Conservation (phyloP, 1,140 invertebrate genomes). For the Drosophila arizonae region DNA sequence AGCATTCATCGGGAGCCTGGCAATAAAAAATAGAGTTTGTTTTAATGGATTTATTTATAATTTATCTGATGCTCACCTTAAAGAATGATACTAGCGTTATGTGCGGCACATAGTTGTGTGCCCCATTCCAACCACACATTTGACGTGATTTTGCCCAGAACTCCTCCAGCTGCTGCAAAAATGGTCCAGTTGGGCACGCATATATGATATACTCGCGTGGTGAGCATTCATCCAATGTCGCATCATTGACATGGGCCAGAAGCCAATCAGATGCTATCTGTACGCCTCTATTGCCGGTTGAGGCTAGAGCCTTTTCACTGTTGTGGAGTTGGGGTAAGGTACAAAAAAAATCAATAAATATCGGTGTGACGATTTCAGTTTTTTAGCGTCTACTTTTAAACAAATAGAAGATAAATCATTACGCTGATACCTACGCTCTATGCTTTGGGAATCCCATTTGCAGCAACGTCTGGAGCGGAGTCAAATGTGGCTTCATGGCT, state of each 20-base stretch:
- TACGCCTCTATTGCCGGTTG: conserved; percentile 93
- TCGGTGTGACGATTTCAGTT: not conserved
- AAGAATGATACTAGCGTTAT: conserved; percentile 95
- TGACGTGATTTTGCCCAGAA: conserved; percentile 92
- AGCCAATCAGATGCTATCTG: conserved; percentile 95
- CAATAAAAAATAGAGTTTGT: not conserved
- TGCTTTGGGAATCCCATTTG: conserved; percentile 94
- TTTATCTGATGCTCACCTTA: conserved; percentile 85
- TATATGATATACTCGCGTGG: conserved; percentile 94
- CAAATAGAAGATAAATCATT: not conserved
- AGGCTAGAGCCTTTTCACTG: conserved; percentile 94
- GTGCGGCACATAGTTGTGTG: conserved; percentile 94
- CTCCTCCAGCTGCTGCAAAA: conserved; percentile 87
- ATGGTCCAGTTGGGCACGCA: conserved; percentile 90
- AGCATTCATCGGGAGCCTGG: conserved; percentile 89
- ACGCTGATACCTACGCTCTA: conserved; percentile 89
- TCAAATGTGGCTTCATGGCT: conserved; percentile 88
- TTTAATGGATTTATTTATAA: not conserved
- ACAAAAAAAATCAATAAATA: conserved; percentile 68
- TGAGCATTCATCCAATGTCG: conserved; percentile 88
- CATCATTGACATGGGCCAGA: conserved; percentile 93
- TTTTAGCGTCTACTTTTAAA: not conserved
- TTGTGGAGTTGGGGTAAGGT: not conserved
- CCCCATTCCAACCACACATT: conserved; percentile 92
- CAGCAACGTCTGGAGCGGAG: conserved; percentile 90